Evolutionary conservation across 1,140 invertebrate species (phyloP).

Genomic region (Drosophila biarmipes): DNA sequence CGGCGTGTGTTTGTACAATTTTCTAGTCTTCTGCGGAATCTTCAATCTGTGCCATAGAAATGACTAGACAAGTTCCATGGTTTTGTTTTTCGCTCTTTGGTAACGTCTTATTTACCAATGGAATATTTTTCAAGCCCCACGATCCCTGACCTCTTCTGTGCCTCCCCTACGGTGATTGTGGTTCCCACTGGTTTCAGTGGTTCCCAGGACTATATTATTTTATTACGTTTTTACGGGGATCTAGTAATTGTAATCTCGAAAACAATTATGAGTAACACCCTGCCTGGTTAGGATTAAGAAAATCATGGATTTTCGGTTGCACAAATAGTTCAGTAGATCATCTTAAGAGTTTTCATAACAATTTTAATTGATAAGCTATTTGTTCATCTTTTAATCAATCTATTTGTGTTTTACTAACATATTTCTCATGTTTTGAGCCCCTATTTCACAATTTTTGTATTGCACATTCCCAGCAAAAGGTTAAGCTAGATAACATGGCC

Average conservation of each 20-base stretch:
- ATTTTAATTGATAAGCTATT: too few relatives aligned
- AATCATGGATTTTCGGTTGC: neutral
- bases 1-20: constrained; percentile 37
- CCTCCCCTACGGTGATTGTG: neutral
- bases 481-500: constrained; percentile 7
- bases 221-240: neutral
- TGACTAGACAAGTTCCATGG: constrained; percentile 41
- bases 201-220: constrained; percentile 14
- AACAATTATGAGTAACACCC: neutral
- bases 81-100: constrained; percentile 17
- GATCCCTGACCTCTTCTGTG: neutral
- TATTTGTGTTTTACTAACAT: neutral
- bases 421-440: neutral
- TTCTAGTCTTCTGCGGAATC: constrained; percentile 48
- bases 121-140: constrained; percentile 47
- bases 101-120: constrained; percentile 51
- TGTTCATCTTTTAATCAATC: neutral
- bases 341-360: too few relatives aligned
- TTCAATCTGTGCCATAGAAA: constrained; percentile 55
- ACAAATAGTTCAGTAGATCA: neutral
- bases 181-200: constrained; percentile 3
- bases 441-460: neutral
- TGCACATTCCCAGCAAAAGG: neutral
- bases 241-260: neutral
- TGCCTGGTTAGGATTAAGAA: neutral